Conservation (phyloP, 2,113 vertebrate species). For the Strigops habroptila region DNA sequence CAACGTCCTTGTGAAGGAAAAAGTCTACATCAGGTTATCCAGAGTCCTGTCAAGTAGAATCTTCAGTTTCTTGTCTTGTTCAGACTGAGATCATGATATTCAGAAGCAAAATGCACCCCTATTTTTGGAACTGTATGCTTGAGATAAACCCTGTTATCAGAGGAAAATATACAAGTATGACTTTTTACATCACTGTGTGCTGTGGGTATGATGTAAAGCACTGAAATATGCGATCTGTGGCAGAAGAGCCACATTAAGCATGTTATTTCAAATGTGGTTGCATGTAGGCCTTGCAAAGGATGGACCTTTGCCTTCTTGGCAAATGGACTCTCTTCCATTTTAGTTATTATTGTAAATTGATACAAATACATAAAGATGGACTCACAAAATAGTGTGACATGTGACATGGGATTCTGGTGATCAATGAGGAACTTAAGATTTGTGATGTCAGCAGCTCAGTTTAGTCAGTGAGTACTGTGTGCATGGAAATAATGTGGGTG, state of each 20-base stretch:
- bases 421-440: not conserved
- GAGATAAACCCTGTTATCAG: not conserved
- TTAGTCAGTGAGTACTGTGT: not conserved
- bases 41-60: not conserved
- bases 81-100: too few relatives aligned
- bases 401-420: not conserved
- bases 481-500: not conserved
- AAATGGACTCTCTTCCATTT: not conserved
- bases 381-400: accelerated
- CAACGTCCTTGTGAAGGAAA: not conserved
- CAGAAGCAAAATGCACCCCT: not conserved
- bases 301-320: not conserved
- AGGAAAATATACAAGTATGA: not conserved
- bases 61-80: not conserved
- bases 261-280: not conserved
- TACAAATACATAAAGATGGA: not conserved
- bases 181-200: not conserved
- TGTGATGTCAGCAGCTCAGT: not conserved
- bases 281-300: not conserved
- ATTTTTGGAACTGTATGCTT: not conserved
- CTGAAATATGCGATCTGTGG: not conserved
- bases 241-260: not conserved
- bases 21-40: not conserved
- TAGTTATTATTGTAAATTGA: not conserved
- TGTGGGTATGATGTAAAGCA: accelerated